phyloP scores from a whole-genome alignment of 2,797 vertebrate species.

The Premnoplex brunnescens region DNA sequence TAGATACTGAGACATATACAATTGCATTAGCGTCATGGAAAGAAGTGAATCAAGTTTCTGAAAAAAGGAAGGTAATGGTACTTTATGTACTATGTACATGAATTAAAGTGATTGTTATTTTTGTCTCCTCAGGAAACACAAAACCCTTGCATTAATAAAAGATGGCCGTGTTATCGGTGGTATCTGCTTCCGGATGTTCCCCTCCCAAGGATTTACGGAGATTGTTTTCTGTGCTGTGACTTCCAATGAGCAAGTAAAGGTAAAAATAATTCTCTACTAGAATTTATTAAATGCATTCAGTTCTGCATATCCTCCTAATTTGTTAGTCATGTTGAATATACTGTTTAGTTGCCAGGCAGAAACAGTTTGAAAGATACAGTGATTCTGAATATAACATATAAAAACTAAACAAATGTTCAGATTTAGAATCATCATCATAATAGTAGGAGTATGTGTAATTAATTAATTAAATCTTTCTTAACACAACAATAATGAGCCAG shows the following conservation, averaged over 20 bases:
- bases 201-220: conserved; percentile 97
- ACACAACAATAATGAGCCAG: not conserved
- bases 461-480: not conserved
- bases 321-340: not conserved
- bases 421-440: not conserved
- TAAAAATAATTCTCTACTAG: conserved; percentile 65
- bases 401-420: not conserved
- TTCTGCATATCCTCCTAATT: not conserved
- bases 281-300: not conserved
- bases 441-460: not conserved
- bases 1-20: not conserved
- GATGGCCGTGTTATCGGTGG: conserved; percentile 99
- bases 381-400: not conserved
- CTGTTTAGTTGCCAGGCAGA: not conserved
- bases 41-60: conserved; percentile 1
- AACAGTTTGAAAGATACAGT: not conserved
- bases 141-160: conserved; percentile 97
- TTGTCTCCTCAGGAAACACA: conserved; percentile 89
- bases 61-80: not conserved
- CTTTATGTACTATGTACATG: not conserved
- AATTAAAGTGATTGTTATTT: conserved; percentile 32
- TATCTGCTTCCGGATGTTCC: conserved; percentile 99
- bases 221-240: conserved; percentile 99
- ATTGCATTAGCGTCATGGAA: not conserved
- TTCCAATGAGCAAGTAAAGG: conserved; percentile 99